A percentile compares a stretch with the other conserved stretches of the same genome.
Conservation (phyloP, 2,888 invertebrate species). For the Catocala sponsa region DNA sequence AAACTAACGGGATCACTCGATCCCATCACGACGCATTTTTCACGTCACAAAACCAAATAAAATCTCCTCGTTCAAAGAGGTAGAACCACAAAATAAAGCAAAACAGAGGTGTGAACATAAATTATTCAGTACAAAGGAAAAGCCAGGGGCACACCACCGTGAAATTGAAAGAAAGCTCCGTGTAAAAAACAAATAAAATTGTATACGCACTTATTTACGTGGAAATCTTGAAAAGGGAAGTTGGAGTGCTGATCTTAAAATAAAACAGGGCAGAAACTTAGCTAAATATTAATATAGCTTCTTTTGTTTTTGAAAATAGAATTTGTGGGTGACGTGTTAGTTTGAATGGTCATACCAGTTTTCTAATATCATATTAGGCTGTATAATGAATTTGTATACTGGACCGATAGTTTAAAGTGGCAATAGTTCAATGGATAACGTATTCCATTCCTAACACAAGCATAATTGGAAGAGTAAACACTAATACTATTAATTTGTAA, state of each 20-base stretch:
- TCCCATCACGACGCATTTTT: slow-evolving; percentile 47
- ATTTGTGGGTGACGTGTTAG: no score
- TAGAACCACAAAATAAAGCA: slow-evolving; percentile 70
- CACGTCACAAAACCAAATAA: slow-evolving; percentile 57
- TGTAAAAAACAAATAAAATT: slow-evolving; percentile 62
- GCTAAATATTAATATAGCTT: no score
- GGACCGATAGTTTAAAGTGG: no score
- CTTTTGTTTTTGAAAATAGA: no score
- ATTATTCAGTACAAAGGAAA: slow-evolving; percentile 81
- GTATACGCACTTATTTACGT: slow-evolving; percentile 30
- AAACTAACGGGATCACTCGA: slow-evolving; percentile 44
- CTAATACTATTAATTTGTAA: no score
- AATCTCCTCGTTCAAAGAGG: slow-evolving; percentile 61
- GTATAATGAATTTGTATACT: no score
- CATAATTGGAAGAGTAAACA: no score
- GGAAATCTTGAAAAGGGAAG: slow-evolving; percentile 31
- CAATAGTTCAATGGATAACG: no score
- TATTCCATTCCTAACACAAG: no score
- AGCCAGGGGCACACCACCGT: slow-evolving; percentile 67
- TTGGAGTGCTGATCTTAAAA: not conserved
- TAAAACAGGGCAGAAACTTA: no score
- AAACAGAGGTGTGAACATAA: slow-evolving; percentile 77
- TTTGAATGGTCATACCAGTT: no score
- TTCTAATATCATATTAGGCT: no score
- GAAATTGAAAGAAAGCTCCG: slow-evolving; percentile 80